Evolutionary conservation across 2,113 vertebrate genomes (phyloP), one percentile per base, ranked within the genome.

Genomic region (Neopipo cinnamomea): DNA sequence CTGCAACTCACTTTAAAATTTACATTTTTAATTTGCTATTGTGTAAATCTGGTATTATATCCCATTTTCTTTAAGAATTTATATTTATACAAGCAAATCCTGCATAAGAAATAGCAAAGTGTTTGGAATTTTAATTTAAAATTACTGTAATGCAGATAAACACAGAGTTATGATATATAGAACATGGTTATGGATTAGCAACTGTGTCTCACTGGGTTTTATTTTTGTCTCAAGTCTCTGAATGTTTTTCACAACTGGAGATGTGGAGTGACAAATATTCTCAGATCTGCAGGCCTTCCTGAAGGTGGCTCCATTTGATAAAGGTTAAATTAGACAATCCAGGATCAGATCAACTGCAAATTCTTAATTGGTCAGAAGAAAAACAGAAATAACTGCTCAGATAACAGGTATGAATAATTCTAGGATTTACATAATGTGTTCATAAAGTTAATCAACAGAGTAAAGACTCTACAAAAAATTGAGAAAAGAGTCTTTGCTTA

Each of bases 281-380:
- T 93, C 37, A 86, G 30, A 93, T 93, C 56, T 15, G 2, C 63
- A 81, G 58, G 58, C 66, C 70, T 86, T 97, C 95, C 95, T 95
- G 95, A 96, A 97, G 97, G 91, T 96, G 90, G 94, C 93, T 97
- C 93, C 76, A 94, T 95, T 91, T 92, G 85, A 86, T 82, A 96
- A 96, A 96, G 49, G 90, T 92, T 95, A 97, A 85, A 5, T 90
- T 72, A 93, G 46, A 78, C 22, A 81, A 81, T 33, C 42, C 50
- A 74, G 30, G 15, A 83, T 52, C 12, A 84, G 13, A 30, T 75
- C 28, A 86, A 30, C 7, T 41, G 14, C 41, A 91, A 72, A 90
- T 72, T 93, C 59, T 78, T 68, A 62, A 39, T 73, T 55, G 18
- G 6, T 66, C 50, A 87, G 37, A 83, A 56, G 25, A 68, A 76